Evolutionary conservation across 2,113 vertebrate genomes (phyloP).

Genomic region (Hyperoodon ampullatus): DNA sequence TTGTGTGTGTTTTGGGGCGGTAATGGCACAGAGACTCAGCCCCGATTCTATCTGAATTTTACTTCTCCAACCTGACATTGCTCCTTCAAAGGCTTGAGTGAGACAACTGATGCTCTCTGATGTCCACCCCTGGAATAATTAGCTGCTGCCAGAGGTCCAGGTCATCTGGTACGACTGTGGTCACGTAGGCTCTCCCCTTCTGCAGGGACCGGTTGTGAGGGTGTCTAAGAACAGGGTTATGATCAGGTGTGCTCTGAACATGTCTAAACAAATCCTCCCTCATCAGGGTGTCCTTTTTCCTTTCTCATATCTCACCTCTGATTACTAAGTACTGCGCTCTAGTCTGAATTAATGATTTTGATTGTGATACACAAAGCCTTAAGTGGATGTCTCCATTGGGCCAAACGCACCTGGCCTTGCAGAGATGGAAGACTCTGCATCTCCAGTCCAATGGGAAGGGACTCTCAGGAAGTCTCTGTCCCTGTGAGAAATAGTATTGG

Average conservation of each 20-base stretch:
- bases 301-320: neutral
- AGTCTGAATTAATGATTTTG: neutral
- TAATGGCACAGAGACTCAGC: neutral
- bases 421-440: neutral
- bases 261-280: neutral
- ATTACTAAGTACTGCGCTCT: neutral
- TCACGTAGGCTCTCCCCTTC: neutral
- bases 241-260: too few species aligned
- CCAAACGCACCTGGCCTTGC: fast-evolving
- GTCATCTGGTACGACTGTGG: neutral
- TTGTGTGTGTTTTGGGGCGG: neutral
- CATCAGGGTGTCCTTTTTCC: neutral
- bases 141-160: neutral
- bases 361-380: neutral
- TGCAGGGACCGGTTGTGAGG: neutral
- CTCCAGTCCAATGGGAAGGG: neutral
- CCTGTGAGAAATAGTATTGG: slow-evolving; percentile 32
- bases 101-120: neutral
- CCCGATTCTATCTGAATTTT: neutral
- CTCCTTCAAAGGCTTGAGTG: neutral
- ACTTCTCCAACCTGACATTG: neutral
- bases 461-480: neutral
- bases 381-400: neutral
- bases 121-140: neutral
- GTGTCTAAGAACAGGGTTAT: neutral